A percentile compares a stretch with the other conserved stretches of the same genome.
Conservation (phyloP, 2,888 invertebrate genomes). For the Phyllotreta striolata region DNA sequence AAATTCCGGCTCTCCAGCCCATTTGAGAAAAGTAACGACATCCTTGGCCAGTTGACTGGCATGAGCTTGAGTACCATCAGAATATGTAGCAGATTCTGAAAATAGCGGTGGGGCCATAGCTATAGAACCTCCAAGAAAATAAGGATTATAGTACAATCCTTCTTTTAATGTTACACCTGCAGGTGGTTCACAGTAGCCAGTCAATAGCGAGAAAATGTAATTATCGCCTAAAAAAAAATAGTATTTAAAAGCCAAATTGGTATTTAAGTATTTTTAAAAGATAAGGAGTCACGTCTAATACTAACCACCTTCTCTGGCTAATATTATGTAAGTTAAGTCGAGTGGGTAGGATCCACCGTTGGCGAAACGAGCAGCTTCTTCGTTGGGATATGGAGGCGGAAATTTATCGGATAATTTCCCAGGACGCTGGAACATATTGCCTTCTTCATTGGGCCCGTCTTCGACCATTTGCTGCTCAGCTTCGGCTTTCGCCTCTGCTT, state of each 20-base stretch:
- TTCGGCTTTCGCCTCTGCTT: constrained; percentile 95
- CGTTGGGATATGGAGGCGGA: constrained; percentile 94
- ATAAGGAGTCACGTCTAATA: constrained; percentile 1
- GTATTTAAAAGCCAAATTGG: not conserved
- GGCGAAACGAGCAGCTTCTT: constrained; percentile 95
- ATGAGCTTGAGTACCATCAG: constrained; percentile 91
- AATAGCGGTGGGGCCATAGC: constrained; percentile 94
- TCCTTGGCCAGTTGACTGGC: constrained; percentile 98
- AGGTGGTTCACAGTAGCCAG: constrained; percentile 94
- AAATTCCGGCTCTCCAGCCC: constrained; percentile 92
- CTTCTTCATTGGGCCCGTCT: constrained; percentile 88
- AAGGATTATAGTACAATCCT: constrained; percentile 97
- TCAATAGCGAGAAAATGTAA: constrained; percentile 94
- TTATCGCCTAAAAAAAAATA: constrained; percentile 72
- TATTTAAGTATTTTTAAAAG: not conserved
- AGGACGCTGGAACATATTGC: constrained; percentile 89
- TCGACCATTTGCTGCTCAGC: constrained; percentile 84
- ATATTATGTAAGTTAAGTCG: constrained; percentile 89
- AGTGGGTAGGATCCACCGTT: constrained; percentile 98
- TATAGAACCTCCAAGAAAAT: constrained; percentile 97
- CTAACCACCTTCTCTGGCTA: constrained; percentile 79
- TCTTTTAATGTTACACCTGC: constrained; percentile 88
- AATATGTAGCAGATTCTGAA: constrained; percentile 85
- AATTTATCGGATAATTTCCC: constrained; percentile 94
- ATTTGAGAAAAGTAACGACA: constrained; percentile 90